A percentile compares a stretch with the other conserved stretches of the same genome.
phyloP scores from a whole-genome alignment of 2,113 vertebrate species.

The Athene cunicularia region DNA sequence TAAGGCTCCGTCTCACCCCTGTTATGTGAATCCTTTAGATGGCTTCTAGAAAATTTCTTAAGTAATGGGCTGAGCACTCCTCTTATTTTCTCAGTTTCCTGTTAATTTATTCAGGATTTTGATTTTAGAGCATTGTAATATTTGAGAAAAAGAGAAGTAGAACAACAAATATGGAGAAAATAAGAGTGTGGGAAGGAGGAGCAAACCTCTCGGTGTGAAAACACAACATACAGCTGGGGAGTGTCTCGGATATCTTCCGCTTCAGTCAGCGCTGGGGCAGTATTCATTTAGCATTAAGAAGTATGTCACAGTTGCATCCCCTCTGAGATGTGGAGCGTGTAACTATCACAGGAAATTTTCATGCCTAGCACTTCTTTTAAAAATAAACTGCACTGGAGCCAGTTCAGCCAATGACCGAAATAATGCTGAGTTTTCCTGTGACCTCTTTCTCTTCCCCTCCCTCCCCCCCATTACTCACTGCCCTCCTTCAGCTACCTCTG shows the following conservation, averaged over 20 bases:
- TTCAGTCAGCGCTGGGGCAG: background rate
- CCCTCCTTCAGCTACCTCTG: background rate
- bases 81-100: background rate
- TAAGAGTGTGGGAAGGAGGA: background rate
- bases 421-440: background rate
- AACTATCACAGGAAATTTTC: background rate
- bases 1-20: background rate
- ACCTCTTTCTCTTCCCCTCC: background rate
- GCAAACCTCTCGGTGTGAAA: background rate
- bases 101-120: background rate
- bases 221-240: background rate
- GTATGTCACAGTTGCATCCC: background rate
- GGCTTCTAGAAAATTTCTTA: background rate
- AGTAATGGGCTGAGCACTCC: background rate
- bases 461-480: no score
- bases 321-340: background rate
- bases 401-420: background rate
- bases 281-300: background rate
- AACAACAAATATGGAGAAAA: background rate
- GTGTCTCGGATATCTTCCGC: rapidly evolving
- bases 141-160: background rate
- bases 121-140: background rate
- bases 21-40: background rate
- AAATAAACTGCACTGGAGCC: background rate
- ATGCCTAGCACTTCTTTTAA: background rate